These are phyloP conservation scores for Zosterops lateralis DNA, from an alignment of 2,113 vertebrate genomes.

Conservation along the genomic window DNA sequence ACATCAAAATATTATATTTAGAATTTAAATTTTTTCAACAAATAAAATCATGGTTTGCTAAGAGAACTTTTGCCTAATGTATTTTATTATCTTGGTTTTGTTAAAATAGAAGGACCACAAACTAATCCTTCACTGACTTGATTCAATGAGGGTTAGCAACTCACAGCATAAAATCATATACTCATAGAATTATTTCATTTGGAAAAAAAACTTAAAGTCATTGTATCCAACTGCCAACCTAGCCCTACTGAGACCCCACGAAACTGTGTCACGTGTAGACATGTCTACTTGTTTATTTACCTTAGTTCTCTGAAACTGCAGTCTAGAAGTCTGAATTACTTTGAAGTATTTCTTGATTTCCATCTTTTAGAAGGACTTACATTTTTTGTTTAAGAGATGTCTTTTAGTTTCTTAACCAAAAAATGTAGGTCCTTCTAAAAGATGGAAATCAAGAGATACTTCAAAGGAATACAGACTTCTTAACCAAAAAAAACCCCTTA, in stretches of 20 bases:
- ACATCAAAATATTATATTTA: not conserved
- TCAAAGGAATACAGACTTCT: not conserved
- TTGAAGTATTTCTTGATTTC: not conserved
- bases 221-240: accelerated
- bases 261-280: not conserved
- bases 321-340: not conserved
- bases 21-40: not conserved
- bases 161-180: not conserved
- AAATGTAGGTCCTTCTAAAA: not conserved
- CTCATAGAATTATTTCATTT: not conserved
- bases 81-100: not conserved
- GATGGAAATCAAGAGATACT: not conserved
- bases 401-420: not conserved
- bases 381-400: not conserved
- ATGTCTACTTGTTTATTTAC: not conserved
- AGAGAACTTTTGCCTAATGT: not conserved
- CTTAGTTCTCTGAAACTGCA: not conserved
- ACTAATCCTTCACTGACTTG: not conserved
- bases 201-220: not conserved
- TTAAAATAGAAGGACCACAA: not conserved
- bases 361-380: not conserved
- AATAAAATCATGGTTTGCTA: not conserved
- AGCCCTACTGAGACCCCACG: not conserved
- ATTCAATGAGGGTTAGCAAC: not conserved
- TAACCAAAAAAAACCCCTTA: not conserved